Conservation (phyloP, 2,888 invertebrate species). For the Tryphoninae sp. region DNA sequence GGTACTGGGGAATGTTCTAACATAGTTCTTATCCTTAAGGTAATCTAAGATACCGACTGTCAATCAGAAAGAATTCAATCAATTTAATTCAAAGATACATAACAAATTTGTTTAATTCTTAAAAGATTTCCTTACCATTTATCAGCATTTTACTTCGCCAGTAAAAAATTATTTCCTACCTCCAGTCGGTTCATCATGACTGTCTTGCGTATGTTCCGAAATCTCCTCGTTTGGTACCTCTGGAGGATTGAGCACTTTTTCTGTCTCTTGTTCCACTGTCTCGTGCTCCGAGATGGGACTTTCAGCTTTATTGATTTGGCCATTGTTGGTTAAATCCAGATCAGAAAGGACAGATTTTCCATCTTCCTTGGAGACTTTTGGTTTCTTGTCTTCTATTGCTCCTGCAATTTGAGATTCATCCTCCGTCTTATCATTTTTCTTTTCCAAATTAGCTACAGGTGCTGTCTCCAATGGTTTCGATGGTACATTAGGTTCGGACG, state of each 20-base stretch:
- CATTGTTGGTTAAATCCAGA: background rate
- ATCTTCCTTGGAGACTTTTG: background rate
- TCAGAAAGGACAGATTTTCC: no score
- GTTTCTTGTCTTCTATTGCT: background rate
- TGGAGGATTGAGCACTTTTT: background rate
- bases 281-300: background rate
- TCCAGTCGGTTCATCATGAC: conserved; percentile 40
- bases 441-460: no score
- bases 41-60: conserved; percentile 42
- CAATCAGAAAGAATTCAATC: conserved; percentile 6
- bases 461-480: no score
- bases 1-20: no score
- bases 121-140: background rate
- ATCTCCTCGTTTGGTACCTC: conserved; percentile 17
- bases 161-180: conserved; percentile 27
- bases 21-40: background rate
- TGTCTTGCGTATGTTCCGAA: conserved; percentile 64
- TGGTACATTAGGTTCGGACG: no score
- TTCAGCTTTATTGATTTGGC: background rate
- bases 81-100: background rate
- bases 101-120: background rate
- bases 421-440: no score
- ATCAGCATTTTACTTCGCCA: background rate
- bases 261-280: background rate
- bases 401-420: background rate